Base-by-base conservation (phyloP, 2,797 vertebrate genomes). In the Sebastes oblongus region DNA sequence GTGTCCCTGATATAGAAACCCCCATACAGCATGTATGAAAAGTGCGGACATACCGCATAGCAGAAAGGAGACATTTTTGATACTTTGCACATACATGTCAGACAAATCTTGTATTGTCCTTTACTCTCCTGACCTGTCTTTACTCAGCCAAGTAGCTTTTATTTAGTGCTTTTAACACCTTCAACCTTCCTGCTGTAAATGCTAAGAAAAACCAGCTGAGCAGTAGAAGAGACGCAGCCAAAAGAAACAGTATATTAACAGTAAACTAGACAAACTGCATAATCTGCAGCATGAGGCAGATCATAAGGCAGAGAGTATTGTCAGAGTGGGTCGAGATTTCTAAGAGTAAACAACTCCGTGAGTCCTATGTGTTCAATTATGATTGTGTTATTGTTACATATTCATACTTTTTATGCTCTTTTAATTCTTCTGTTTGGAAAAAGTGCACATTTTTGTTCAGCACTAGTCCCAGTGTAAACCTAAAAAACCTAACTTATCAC, bases 251-350 rank as follows among this genome's bases (percentile, higher is more conserved):
- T 56, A 29, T 18, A 60, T 69, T 12, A 72, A 50, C 22, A 32
- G 22, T 54, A 20, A 50, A 67, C 18, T 34, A 32, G 39, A 61
- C 32, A 77, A 66, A 75, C 3, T 72, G 62, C 34, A 72, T 62
- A 58, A 62, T 80, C 18, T 54, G 65, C 25, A 71, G 68, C 72
- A 59, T 12, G 50, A 72, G 36, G 72, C 32, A 62, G 54, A 80
- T 70, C 34, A 80, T 36, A 59, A 24, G 5, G 8, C 13, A 75
- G 22, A 66, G 64, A 46, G 42, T 36, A n/a, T 66, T 27, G 27
- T 56, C 69, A 52, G n/a, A 9, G 12, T 73, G 36, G 39, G 24
- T 61, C 46, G 13, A 66, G 34, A 54, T 54, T 32, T 72, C 6
- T 34, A 12, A n/a, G 30, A 24, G 39, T 42, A 42, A 42, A 42